These are phyloP conservation scores for Patella depressa DNA, from an alignment of 2,888 invertebrate species.

Conservation along the genomic window DNA sequence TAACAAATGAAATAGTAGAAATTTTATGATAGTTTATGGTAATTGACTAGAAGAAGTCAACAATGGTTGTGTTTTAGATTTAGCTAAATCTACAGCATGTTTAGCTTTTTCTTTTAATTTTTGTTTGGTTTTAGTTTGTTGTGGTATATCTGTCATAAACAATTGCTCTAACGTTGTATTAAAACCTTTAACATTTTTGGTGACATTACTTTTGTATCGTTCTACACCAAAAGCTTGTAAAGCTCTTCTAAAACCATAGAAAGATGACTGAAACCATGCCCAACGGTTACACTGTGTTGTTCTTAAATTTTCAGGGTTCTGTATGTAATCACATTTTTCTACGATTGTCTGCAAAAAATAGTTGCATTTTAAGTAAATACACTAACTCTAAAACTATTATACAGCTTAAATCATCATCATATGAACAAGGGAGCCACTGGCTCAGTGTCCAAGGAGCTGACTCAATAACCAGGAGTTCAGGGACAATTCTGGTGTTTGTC, in stretches of 20 bases:
- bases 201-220: constrained; percentile 88
- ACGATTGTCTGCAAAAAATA: constrained; percentile 82
- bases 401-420: neutral
- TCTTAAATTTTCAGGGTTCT: constrained; percentile 79
- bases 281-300: constrained; percentile 85
- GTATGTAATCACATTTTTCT: constrained; percentile 88
- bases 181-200: constrained; percentile 87
- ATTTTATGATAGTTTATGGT: too few relatives aligned
- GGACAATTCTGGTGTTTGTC: too few relatives aligned
- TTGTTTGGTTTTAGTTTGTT: constrained; percentile 63
- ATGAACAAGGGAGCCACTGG: neutral
- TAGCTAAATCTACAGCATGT: constrained; percentile 86
- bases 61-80: constrained; percentile 48
- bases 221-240: constrained; percentile 92
- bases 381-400: too few relatives aligned
- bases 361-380: neutral
- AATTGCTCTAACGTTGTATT: constrained; percentile 80
- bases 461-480: neutral
- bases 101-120: constrained; percentile 85
- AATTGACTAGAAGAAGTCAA: too few relatives aligned
- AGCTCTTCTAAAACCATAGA: constrained; percentile 88
- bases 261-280: constrained; percentile 91
- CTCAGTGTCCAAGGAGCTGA: neutral
- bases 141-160: constrained; percentile 40
- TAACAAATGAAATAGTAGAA: too few relatives aligned